Percentiles rank a stretch among this genome's conserved stretches.
Evolutionary conservation across 2,797 vertebrate species (phyloP).

Genomic region (Acanthis flammea): DNA sequence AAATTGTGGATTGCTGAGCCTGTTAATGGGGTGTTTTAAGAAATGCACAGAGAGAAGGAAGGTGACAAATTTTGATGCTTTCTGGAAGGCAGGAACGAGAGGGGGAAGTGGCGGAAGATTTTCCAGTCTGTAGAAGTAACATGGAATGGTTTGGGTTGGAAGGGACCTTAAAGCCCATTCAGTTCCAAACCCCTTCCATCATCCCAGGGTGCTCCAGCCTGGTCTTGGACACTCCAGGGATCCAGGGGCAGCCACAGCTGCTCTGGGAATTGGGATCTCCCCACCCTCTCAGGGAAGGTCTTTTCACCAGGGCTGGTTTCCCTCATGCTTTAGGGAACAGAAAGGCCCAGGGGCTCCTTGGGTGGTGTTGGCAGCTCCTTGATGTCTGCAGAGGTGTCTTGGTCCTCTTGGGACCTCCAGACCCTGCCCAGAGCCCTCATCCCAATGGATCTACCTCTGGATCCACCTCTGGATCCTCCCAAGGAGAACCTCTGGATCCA

Average conservation of each 20-base stretch:
- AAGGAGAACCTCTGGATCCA: too few species aligned
- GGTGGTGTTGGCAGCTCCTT: neutral
- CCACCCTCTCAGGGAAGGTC: neutral
- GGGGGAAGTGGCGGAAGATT: neutral
- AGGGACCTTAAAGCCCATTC: neutral
- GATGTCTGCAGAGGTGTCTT: neutral
- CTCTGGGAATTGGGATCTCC: neutral
- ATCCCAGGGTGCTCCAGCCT: neutral
- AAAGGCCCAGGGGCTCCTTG: neutral
- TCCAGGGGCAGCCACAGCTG: neutral
- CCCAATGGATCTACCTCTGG: accelerated
- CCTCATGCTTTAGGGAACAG: too few species aligned
- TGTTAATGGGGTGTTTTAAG: conserved; percentile 11
- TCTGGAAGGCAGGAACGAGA: neutral
- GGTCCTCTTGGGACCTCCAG: neutral
- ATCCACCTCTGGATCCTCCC: too few species aligned
- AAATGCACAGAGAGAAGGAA: neutral
- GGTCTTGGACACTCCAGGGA: neutral
- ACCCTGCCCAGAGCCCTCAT: neutral
- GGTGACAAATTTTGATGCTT: neutral
- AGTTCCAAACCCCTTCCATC: neutral
- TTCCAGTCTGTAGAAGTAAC: neutral
- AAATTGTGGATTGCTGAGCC: conserved; percentile 16
- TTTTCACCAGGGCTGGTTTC: neutral
- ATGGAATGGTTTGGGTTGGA: neutral